Conservation (phyloP, 2,888 invertebrate species). For the Cryptocephalus primarius region DNA sequence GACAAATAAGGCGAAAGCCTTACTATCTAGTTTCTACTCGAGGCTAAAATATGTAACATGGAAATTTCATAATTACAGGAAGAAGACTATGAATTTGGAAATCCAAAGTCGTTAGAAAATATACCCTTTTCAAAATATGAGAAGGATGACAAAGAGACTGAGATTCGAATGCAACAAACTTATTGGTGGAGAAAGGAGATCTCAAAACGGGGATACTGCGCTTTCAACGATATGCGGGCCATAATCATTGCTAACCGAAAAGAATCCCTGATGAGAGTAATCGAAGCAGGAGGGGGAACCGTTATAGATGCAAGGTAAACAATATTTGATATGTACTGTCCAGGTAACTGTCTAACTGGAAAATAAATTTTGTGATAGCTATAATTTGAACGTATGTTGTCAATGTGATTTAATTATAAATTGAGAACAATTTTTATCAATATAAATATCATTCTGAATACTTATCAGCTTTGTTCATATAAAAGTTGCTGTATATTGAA, state of each 20-base stretch:
- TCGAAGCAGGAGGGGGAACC: conserved; percentile 66
- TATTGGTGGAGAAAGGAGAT: conserved; percentile 59
- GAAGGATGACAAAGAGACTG: conserved; percentile 31
- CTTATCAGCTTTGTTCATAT: too few species aligned
- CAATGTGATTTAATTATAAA: neutral
- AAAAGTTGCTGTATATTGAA: too few species aligned
- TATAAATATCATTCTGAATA: neutral
- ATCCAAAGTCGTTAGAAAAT: conserved; percentile 46
- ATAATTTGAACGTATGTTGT: neutral
- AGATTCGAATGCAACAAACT: conserved; percentile 44
- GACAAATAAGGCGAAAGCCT: too few species aligned
- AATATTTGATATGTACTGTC: too few species aligned
- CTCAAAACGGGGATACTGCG: conserved; percentile 32
- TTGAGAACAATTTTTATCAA: too few species aligned
- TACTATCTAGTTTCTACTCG: too few species aligned
- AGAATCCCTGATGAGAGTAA: conserved; percentile 54
- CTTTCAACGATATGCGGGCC: conserved; percentile 39
- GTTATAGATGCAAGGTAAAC: conserved; percentile 51
- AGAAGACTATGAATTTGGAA: conserved; percentile 78
- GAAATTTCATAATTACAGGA: conserved; percentile 47
- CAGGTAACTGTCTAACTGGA: too few species aligned
- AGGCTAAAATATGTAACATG: too few species aligned
- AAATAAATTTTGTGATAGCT: too few species aligned
- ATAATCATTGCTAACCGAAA: conserved; percentile 51
- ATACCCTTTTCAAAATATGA: conserved; percentile 32